Conservation (phyloP, 2,113 vertebrate genomes). For the Reinhardtius hippoglossoides region DNA sequence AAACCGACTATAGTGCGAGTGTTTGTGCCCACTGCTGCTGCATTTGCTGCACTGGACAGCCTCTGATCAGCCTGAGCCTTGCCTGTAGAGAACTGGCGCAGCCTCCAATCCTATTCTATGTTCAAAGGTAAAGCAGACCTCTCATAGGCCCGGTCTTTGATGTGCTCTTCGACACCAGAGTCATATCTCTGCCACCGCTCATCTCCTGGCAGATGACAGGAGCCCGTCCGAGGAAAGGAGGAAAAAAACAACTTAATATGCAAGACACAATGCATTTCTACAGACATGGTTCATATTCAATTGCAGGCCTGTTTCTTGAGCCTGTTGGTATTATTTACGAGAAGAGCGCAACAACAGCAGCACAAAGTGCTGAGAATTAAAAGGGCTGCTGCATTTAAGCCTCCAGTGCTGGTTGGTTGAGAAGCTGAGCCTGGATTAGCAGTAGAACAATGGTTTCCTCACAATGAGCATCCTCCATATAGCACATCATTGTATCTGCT, state of each 20-base stretch:
- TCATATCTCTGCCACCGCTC: slow-evolving; percentile 84
- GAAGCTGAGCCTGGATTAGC: slow-evolving; percentile 75
- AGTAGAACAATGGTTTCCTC: slow-evolving; percentile 71
- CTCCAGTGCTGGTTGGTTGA: slow-evolving; percentile 71
- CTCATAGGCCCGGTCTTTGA: slow-evolving; percentile 86
- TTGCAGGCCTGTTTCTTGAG: slow-evolving; percentile 61
- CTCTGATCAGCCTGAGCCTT: slow-evolving; percentile 83
- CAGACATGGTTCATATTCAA: slow-evolving; percentile 73
- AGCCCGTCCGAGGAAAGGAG: slow-evolving; percentile 75
- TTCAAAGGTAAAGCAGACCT: slow-evolving; percentile 89
- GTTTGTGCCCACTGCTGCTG: slow-evolving; percentile 82
- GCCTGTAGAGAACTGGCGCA: slow-evolving; percentile 88
- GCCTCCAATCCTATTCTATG: slow-evolving; percentile 85
- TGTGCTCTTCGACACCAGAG: slow-evolving; percentile 89
- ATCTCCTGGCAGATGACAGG: slow-evolving; percentile 84
- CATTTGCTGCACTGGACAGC: slow-evolving; percentile 76
- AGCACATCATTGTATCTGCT: slow-evolving; percentile 58
- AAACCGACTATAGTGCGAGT: slow-evolving; percentile 70
- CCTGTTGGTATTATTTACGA: slow-evolving; percentile 71
- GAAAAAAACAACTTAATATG: slow-evolving; percentile 83
- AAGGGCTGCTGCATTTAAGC: slow-evolving; percentile 75
- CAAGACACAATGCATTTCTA: slow-evolving; percentile 81
- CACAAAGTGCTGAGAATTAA: slow-evolving; percentile 70
- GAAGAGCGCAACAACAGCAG: slow-evolving; percentile 66
- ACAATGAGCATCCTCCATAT: slow-evolving; percentile 77